Percentiles rank a stretch among this genome's conserved stretches.
Conservation (phyloP, 2,888 invertebrate genomes). For the Phengaris arion region DNA sequence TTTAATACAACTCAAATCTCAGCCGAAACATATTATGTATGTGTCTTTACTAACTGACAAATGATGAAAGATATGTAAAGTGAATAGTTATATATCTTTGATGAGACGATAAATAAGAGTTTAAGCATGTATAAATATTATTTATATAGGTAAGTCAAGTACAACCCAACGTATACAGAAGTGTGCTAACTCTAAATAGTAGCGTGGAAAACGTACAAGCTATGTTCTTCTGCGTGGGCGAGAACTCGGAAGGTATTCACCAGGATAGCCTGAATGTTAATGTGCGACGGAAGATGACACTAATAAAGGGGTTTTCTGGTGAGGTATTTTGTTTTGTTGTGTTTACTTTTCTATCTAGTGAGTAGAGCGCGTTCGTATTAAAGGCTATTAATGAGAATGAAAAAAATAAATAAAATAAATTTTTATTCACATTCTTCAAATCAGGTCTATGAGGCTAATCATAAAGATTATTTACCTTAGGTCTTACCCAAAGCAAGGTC, state of each 20-base stretch:
- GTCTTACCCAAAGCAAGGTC: no score
- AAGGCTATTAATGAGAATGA: no score
- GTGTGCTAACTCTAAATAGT: slow-evolving; percentile 54
- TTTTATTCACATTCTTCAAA: no score
- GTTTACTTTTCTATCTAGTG: background rate
- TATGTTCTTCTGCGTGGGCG: slow-evolving; percentile 62
- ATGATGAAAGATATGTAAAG: background rate
- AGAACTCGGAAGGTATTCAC: slow-evolving; percentile 57
- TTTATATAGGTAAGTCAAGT: slow-evolving; percentile 46
- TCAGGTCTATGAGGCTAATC: no score
- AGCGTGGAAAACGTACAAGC: slow-evolving; percentile 48
- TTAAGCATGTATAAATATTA: no score
- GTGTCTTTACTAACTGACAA: background rate
- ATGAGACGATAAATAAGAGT: no score
- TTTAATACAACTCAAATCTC: no score
- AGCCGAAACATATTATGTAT: no score
- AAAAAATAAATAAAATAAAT: no score
- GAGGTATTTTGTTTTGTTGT: slow-evolving; percentile 28
- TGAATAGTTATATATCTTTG: no score
- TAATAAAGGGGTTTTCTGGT: slow-evolving; percentile 56
- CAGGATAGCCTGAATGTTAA: slow-evolving; percentile 52
- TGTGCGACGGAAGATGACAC: slow-evolving; percentile 52
- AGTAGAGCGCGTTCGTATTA: no score
- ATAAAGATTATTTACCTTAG: no score
- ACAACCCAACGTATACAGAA: slow-evolving; percentile 50